Conservation (phyloP, 2,888 invertebrate species). For the Nomada fabriciana region DNA sequence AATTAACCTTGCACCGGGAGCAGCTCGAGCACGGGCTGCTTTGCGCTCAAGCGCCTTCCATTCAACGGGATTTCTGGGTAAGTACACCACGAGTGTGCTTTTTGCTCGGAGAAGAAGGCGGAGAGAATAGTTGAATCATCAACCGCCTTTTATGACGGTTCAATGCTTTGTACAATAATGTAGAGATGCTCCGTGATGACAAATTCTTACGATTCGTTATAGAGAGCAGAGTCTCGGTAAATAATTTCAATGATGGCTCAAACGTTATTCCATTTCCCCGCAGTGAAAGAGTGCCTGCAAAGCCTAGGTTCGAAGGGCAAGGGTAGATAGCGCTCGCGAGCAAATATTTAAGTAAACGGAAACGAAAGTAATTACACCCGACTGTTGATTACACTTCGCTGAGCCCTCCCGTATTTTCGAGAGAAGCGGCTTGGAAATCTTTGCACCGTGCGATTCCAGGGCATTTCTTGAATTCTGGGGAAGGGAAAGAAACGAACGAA, state of each 20-base stretch:
- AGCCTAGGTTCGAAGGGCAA: not conserved
- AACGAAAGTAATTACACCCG: constrained; percentile 39
- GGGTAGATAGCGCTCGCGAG: not conserved
- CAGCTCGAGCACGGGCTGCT: constrained; percentile 9
- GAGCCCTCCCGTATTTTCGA: not conserved
- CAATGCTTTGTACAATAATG: no score
- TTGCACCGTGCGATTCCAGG: not conserved
- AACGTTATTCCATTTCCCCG: not conserved
- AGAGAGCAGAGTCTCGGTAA: no score
- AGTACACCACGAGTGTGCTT: not conserved
- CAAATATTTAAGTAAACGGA: constrained; percentile 41
- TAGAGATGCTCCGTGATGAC: no score
- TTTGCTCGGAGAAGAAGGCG: not conserved
- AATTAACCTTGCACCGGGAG: constrained; percentile 53
- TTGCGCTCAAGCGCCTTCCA: constrained; percentile 25
- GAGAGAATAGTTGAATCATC: not conserved
- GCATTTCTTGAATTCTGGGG: constrained; percentile 23
- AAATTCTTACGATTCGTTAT: no score
- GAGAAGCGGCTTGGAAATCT: not conserved
- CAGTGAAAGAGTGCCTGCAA: not conserved
- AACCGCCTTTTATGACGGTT: not conserved
- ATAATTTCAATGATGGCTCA: not conserved
- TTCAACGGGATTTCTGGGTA: constrained; percentile 23
- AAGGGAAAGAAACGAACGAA: constrained; percentile 30
- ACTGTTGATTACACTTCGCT: not conserved